Conservation (phyloP, 2,113 vertebrate genomes). For the Nesospiza acunhae region DNA sequence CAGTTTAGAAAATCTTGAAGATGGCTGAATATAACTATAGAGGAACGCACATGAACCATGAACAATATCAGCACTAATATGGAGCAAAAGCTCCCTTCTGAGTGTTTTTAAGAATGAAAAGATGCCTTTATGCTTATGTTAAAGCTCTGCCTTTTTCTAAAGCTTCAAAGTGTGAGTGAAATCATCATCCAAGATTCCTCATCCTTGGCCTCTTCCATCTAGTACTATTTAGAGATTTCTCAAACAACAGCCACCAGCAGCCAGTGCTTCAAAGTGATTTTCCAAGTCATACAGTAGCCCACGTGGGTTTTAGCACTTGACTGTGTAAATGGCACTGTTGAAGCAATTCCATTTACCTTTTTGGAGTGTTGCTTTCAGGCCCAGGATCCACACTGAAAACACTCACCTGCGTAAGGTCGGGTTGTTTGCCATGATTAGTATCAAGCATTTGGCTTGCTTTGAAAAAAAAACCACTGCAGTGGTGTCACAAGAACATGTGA, state of each 20-base stretch:
- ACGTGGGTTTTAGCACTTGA: background rate
- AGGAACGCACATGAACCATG: background rate
- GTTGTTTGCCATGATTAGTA: background rate
- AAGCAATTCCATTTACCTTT: background rate
- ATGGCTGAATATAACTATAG: background rate
- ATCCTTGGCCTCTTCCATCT: background rate
- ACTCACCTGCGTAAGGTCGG: rapidly evolving
- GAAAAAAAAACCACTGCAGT: rapidly evolving
- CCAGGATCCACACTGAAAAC: rapidly evolving
- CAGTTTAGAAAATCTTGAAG: background rate
- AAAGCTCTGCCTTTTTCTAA: background rate
- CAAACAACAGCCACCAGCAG: background rate
- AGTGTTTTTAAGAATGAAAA: background rate
- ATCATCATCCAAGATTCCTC: background rate
- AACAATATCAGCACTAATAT: background rate
- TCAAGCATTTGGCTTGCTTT: background rate
- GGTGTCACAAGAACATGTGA: background rate
- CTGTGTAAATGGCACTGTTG: background rate
- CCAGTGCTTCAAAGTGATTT: background rate
- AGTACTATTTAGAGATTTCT: background rate
- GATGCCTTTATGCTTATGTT: background rate
- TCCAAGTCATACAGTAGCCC: rapidly evolving
- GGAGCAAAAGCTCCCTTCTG: background rate
- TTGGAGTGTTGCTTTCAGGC: rapidly evolving
- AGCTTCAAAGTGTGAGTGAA: rapidly evolving